Evolutionary conservation across 2,797 vertebrate genomes (phyloP).

Genomic region (Harpagifer antarcticus): DNA sequence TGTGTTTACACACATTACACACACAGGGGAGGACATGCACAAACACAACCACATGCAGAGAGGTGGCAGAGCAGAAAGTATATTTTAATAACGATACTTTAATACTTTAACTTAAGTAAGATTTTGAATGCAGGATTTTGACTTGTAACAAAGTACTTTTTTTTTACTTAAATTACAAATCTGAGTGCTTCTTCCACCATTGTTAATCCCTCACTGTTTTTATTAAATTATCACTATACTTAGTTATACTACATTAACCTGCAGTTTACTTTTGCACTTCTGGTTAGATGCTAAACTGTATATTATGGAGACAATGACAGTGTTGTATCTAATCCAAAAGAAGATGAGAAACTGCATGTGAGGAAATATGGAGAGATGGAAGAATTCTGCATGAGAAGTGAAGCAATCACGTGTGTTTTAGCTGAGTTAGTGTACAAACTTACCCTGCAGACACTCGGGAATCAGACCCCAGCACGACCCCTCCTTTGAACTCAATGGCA

Average conservation of each 20-base stretch:
- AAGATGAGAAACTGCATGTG: not conserved
- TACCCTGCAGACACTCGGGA: conserved; percentile 93
- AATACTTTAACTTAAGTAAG: too few relatives aligned
- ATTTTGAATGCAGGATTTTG: too few relatives aligned
- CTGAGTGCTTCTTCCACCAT: too few relatives aligned
- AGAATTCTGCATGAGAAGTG: not conserved
- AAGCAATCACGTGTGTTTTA: not conserved
- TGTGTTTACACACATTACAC: too few relatives aligned
- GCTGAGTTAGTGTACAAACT: conserved; percentile 36
- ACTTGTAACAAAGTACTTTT: too few relatives aligned
- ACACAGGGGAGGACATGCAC: too few relatives aligned
- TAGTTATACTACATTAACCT: not conserved
- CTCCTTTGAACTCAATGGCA: conserved; percentile 87
- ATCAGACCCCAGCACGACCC: conserved; percentile 90
- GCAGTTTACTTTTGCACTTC: not conserved
- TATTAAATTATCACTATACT: too few relatives aligned
- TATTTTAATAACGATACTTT: too few relatives aligned
- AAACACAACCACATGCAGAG: too few relatives aligned
- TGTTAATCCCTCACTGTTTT: not conserved
- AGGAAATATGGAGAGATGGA: not conserved
- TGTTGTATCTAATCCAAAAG: not conserved
- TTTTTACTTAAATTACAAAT: too few relatives aligned
- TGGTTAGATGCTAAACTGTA: not conserved
- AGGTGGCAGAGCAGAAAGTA: too few relatives aligned
- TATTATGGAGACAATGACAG: not conserved